A percentile compares a stretch with the other conserved stretches of the same genome.
Conservation (phyloP, 2,797 vertebrate species). For the Lates japonicus region DNA sequence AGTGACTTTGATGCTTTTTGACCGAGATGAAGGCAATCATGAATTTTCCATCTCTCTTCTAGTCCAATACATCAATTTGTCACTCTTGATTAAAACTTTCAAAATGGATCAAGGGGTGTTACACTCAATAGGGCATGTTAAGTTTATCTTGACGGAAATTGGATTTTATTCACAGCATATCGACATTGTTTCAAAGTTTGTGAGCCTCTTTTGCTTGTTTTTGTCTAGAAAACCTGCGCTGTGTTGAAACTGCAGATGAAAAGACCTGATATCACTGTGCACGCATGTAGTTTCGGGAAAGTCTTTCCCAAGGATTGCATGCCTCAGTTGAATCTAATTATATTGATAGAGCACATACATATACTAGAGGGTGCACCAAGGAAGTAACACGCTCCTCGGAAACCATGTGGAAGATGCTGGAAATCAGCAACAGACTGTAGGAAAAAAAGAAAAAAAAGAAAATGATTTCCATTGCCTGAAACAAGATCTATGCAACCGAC, state of each 20-base stretch:
- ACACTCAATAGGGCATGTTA: conserved; percentile 46
- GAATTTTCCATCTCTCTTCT: conserved; percentile 21
- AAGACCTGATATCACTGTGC: conserved; percentile 66
- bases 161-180: conserved; percentile 65
- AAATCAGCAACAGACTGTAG: conserved; percentile 72
- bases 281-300: conserved; percentile 63
- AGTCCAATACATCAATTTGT: conserved; percentile 29
- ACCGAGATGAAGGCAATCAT: conserved; percentile 14
- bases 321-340: conserved; percentile 79
- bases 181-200: conserved; percentile 53
- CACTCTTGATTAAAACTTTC: conserved; percentile 47
- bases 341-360: conserved; percentile 60
- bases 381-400: conserved; percentile 38
- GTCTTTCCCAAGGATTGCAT: conserved; percentile 59
- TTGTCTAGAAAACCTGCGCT: conserved; percentile 67
- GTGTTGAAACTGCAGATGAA: conserved; percentile 72
- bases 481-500: conserved; percentile 5
- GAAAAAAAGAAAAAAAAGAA: conserved; percentile 5
- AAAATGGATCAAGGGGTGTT: conserved; percentile 53
- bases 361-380: conserved; percentile 57
- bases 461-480: conserved; percentile 26
- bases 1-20: conserved; percentile 20
- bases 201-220: conserved; percentile 64
- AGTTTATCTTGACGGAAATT: conserved; percentile 62
- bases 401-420: conserved; percentile 50